These are phyloP conservation scores for Drosophila yooni DNA, from an alignment of 2,888 invertebrate genomes.

Conservation along the genomic window DNA sequence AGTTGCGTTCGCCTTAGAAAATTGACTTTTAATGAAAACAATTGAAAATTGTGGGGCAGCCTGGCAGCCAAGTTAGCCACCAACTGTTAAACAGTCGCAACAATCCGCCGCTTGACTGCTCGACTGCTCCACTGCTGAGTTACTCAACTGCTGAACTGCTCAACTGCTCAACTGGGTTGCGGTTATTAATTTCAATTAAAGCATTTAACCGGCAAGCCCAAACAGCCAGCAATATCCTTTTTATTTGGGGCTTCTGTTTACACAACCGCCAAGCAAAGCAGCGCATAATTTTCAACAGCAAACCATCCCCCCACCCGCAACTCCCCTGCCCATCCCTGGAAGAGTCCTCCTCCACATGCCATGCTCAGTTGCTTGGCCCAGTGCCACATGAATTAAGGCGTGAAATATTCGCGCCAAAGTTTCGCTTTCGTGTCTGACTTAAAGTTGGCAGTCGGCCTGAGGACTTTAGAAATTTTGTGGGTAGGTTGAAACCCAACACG, in stretches of 20 bases:
- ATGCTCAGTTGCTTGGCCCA: slow-evolving; percentile 39
- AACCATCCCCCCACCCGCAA: background rate
- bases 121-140: slow-evolving; percentile 1
- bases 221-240: slow-evolving; percentile 65
- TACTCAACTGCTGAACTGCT: slow-evolving; percentile 21
- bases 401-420: slow-evolving; percentile 63
- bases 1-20: slow-evolving; percentile 39
- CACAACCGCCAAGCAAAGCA: slow-evolving; percentile 61
- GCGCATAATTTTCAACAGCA: slow-evolving; percentile 57
- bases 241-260: slow-evolving; percentile 65
- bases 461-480: background rate
- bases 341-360: background rate
- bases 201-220: slow-evolving; percentile 76
- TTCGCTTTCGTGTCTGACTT: slow-evolving; percentile 19
- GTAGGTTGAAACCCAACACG: background rate
- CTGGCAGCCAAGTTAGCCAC: slow-evolving; percentile 24
- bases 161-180: slow-evolving; percentile 62
- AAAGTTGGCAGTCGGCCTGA: slow-evolving; percentile 12
- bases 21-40: slow-evolving; percentile 82
- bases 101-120: slow-evolving; percentile 34
- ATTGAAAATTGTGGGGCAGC: slow-evolving; percentile 68
- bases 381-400: slow-evolving; percentile 74
- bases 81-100: slow-evolving; percentile 18
- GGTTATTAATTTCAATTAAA: slow-evolving; percentile 83
- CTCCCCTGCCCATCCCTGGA: background rate